Evolutionary conservation across 2,797 vertebrate species (phyloP).

Genomic region (Pempheris klunzingeri): DNA sequence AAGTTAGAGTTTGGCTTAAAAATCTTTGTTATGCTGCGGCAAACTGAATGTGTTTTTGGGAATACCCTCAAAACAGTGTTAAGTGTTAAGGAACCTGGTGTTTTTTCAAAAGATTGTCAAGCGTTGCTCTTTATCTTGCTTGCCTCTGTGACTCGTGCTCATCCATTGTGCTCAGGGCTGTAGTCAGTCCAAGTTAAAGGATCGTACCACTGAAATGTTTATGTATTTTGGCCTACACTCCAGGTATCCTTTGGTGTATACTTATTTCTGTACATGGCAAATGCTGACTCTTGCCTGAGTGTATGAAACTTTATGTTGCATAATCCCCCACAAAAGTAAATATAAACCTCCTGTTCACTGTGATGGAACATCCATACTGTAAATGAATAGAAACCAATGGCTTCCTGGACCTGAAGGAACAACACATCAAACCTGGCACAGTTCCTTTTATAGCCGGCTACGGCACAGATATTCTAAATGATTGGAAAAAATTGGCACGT

Average conservation of each 20-base stretch:
- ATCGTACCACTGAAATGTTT: background rate
- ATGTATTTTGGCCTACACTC: background rate
- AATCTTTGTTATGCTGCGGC: background rate
- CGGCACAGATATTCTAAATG: background rate
- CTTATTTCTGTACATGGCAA: background rate
- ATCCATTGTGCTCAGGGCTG: background rate
- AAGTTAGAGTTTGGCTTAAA: background rate
- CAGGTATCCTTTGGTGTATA: background rate
- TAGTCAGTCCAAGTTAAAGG: background rate
- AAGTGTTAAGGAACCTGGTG: background rate
- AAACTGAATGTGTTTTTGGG: background rate
- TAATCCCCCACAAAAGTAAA: background rate
- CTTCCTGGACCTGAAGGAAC: background rate
- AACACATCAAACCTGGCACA: background rate
- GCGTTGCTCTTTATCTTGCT: constrained; percentile 5
- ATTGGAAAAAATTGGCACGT: background rate
- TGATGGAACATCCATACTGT: background rate
- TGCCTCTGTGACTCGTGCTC: background rate
- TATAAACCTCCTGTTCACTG: background rate
- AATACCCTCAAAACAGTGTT: background rate
- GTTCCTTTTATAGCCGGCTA: background rate
- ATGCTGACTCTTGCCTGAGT: background rate
- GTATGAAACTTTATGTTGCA: background rate
- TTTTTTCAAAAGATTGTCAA: background rate
- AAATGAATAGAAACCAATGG: constrained; percentile 2